Conservation (phyloP, 2,113 vertebrate species). For the Dasyprocta punctata region DNA sequence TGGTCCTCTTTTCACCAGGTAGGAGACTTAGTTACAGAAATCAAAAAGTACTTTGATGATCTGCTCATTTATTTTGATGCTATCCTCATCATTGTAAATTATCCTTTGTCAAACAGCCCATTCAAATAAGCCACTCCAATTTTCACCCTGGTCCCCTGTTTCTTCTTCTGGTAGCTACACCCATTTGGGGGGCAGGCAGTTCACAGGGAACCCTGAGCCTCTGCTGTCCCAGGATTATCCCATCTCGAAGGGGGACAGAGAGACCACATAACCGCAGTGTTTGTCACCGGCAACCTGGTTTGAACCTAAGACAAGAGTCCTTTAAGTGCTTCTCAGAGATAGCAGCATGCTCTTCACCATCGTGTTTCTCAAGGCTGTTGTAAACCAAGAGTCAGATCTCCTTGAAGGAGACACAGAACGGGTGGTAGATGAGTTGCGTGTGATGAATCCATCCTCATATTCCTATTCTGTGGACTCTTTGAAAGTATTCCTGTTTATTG, state of each 20-base stretch:
- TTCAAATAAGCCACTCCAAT: too few species aligned
- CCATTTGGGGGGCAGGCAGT: neutral
- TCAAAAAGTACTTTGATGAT: neutral
- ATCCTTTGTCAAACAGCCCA: neutral
- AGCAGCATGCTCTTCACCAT: neutral
- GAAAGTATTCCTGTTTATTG: neutral
- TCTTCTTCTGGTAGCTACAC: neutral
- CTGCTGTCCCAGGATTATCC: neutral
- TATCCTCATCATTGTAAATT: too few species aligned
- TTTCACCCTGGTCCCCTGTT: neutral
- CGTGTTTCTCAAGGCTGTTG: neutral
- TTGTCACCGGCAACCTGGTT: neutral
- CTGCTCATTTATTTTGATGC: neutral
- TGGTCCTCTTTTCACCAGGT: neutral
- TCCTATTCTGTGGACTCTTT: neutral
- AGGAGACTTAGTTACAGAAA: neutral
- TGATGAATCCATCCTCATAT: neutral
- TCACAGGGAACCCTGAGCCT: neutral
- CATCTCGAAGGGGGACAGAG: neutral
- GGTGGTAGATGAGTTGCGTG: neutral
- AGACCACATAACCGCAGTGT: neutral
- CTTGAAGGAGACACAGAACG: neutral
- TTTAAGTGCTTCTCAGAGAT: neutral
- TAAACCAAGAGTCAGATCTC: neutral
- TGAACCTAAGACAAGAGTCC: neutral